A percentile compares a stretch with the other conserved stretches of the same genome.
Conservation (phyloP, 1,140 invertebrate genomes). For the Theocolax elegans region DNA sequence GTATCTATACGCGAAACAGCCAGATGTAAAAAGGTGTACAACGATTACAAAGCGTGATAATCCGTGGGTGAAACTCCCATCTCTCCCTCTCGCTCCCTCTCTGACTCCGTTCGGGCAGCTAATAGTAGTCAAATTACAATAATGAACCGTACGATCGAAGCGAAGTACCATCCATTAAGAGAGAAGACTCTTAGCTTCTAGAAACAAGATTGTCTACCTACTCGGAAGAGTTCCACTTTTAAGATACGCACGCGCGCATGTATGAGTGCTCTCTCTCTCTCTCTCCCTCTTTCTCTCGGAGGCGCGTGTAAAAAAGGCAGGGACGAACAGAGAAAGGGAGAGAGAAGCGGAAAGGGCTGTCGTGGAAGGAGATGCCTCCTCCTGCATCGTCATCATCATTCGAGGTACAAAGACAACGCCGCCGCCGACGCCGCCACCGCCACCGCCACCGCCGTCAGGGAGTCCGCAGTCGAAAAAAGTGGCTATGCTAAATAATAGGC, state of each 20-base stretch:
- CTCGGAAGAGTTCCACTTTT: neutral
- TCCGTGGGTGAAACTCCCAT: constrained; percentile 43
- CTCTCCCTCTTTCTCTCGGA: constrained; percentile 43
- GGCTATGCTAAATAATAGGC: constrained; percentile 67
- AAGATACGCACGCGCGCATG: constrained; percentile 18
- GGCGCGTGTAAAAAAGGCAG: neutral
- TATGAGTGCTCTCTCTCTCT: constrained; percentile 48
- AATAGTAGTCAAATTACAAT: constrained; percentile 61
- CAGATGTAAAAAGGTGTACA: neutral
- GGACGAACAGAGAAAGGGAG: constrained; percentile 11
- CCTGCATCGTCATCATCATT: constrained; percentile 66
- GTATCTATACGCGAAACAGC: neutral
- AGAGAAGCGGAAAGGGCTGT: constrained; percentile 37
- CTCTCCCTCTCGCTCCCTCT: neutral
- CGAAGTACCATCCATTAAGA: constrained; percentile 59
- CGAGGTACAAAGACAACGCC: constrained; percentile 62
- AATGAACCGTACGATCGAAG: constrained; percentile 58
- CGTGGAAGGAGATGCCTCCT: neutral
- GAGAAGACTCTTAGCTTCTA: constrained; percentile 15
- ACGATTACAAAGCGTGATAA: constrained; percentile 48
- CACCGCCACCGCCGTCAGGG: constrained; percentile 49
- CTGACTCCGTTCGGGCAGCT: neutral
- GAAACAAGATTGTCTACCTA: neutral
- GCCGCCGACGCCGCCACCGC: constrained; percentile 57
- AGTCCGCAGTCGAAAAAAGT: constrained; percentile 53